A percentile compares a stretch with the other conserved stretches of the same genome.
Conservation (phyloP, 2,888 invertebrate species). For the Neelides folsomi region DNA sequence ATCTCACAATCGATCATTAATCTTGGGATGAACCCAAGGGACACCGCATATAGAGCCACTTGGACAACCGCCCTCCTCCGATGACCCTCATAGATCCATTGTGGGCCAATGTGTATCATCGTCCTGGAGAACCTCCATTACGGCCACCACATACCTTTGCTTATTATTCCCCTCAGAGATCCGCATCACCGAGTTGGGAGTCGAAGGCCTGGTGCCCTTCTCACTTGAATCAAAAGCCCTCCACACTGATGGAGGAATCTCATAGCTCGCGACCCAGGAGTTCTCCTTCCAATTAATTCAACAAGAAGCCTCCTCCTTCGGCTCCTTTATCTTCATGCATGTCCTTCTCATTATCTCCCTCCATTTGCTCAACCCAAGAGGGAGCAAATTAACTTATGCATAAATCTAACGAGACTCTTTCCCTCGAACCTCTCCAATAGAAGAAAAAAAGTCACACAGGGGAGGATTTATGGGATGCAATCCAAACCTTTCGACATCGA, state of each 20-base stretch:
- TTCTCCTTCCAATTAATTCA: conserved; percentile 20
- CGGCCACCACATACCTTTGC: conserved; percentile 10
- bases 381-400: too few species aligned
- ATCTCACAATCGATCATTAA: conserved; percentile 33
- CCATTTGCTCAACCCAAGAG: too few species aligned
- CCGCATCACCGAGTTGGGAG: neutral
- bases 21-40: conserved; percentile 24
- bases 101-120: conserved; percentile 1
- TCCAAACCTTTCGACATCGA: too few species aligned
- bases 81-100: neutral
- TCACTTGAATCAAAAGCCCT: neutral
- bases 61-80: too few species aligned
- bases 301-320: too few species aligned
- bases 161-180: too few species aligned
- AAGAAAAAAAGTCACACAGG: too few species aligned
- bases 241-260: conserved; percentile 4
- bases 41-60: conserved; percentile 8
- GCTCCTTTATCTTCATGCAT: too few species aligned
- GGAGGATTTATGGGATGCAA: too few species aligned
- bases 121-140: conserved; percentile 8
- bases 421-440: too few species aligned
- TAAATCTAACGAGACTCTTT: too few species aligned
- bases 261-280: conserved; percentile 13
- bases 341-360: too few species aligned
- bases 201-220: conserved; percentile 1